Evolutionary conservation across 2,797 vertebrate species (phyloP).

Genomic region (Myripristis murdjan): DNA sequence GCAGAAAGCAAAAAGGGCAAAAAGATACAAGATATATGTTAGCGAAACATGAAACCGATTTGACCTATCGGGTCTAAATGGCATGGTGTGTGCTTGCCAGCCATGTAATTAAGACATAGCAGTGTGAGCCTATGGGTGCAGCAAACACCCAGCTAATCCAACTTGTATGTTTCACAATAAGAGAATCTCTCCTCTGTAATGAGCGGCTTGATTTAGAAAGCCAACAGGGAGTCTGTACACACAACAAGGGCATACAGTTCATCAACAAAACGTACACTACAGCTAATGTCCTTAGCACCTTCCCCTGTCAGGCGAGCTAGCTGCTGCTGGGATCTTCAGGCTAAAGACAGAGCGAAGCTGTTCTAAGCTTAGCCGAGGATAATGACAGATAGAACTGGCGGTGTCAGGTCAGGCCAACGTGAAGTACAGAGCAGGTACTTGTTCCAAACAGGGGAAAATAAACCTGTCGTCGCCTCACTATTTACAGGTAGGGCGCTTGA

Average conservation of each 20-base stretch:
- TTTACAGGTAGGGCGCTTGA: constrained; percentile 9
- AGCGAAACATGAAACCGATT: background rate
- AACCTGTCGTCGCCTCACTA: constrained; percentile 12
- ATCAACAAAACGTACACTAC: constrained; percentile 25
- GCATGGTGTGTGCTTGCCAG: background rate
- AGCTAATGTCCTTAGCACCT: constrained; percentile 52
- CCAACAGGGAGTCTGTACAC: background rate
- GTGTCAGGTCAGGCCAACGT: constrained; percentile 33
- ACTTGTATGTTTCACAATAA: background rate
- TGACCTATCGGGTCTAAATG: background rate
- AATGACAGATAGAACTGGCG: constrained; percentile 58
- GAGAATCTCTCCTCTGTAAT: background rate
- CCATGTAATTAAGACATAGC: background rate
- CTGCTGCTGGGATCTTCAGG: constrained; percentile 31
- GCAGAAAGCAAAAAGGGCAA: background rate
- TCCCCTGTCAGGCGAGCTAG: constrained; percentile 12
- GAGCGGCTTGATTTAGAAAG: constrained; percentile 5
- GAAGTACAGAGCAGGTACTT: constrained; percentile 31
- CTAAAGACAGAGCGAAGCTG: constrained; percentile 52
- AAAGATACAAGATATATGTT: background rate
- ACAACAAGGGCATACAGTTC: constrained; percentile 28
- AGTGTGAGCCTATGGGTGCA: too few relatives aligned
- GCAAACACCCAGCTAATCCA: background rate
- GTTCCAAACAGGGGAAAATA: constrained; percentile 9
- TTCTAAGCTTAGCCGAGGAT: constrained; percentile 62